Evolutionary conservation across 2,888 invertebrate species (phyloP), one percentile per base, ranked within the genome.

Genomic region (Drosophila antonietae): DNA sequence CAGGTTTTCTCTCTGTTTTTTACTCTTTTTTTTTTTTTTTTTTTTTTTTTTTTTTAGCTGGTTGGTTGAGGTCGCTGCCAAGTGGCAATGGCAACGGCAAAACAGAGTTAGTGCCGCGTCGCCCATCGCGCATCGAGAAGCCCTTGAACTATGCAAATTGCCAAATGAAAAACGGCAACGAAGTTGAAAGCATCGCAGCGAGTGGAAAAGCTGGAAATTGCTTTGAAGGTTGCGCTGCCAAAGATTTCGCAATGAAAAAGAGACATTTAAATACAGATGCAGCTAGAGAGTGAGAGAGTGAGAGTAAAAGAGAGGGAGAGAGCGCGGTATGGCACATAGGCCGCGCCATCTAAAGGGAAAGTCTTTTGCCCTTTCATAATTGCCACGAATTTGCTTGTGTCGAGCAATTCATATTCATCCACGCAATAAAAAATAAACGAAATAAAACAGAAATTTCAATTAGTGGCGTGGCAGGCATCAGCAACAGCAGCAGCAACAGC

Each of bases 131-230:
- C 53, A 58, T 56, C 52, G 66, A 58, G 68, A 59, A 84, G 85
- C 71, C 88, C 83, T 84, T 84, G 83, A 84, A 81, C 84, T 82
- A 86, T 84, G 84, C 81, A 83, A 89, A 86, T 76, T 88, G 82
- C 51, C 59, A 78, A 75, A 80, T 73, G 80, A 76, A 87, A 77
- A 83, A 80, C 67, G 87, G 65, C 68, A 76, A 39, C 67, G 57
- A 73, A 65, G 65, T 76, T 57, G 62, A 76, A 62, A 63, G 77
- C 64, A 37, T 51, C 31, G 20, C 57, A 37, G 49, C 33, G 52
- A 39, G 20, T n/a, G 28, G 46, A 18, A n/a, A 35, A n/a, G 15
- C 18, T 35, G 57, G 35, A 47, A 65, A 78, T 68, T 60, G 81
- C 75, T 67, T 53, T 69, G 73, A 67, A 65, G 81, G 63, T 68